Evolutionary conservation across 2,797 vertebrate species (phyloP).

Genomic region (Micrastur ruficollis): DNA sequence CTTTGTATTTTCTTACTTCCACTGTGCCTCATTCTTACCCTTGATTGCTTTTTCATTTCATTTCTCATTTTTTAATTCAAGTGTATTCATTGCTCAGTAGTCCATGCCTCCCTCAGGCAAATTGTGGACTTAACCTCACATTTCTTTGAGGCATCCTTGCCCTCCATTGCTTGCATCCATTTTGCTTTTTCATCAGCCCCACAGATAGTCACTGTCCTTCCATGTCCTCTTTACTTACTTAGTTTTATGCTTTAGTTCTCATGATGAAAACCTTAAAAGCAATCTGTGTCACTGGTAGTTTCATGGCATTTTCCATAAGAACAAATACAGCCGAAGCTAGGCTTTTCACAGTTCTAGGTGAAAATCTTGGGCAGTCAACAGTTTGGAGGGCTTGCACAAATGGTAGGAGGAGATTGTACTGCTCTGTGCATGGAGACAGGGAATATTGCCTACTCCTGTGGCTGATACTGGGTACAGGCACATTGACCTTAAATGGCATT

Average conservation of each 20-base stretch:
- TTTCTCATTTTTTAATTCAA: slow-evolving; percentile 31
- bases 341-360: background rate
- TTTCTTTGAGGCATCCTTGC: background rate
- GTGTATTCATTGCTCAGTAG: slow-evolving; percentile 21
- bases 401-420: background rate
- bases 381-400: background rate
- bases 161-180: background rate
- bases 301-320: background rate
- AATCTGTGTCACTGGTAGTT: background rate
- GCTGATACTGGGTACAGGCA: background rate
- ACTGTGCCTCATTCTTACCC: background rate
- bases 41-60: slow-evolving; percentile 25
- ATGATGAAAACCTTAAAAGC: background rate
- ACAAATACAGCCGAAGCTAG: background rate
- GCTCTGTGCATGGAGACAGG: background rate
- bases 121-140: background rate
- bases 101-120: background rate
- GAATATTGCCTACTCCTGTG: background rate
- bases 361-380: background rate
- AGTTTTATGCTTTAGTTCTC: background rate
- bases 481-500: background rate
- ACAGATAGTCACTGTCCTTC: background rate
- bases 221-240: background rate
- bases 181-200: background rate
- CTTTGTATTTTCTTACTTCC: background rate